Evolutionary conservation across 2,888 invertebrate species (phyloP).

Genomic region (Priocnemis perturbator): DNA sequence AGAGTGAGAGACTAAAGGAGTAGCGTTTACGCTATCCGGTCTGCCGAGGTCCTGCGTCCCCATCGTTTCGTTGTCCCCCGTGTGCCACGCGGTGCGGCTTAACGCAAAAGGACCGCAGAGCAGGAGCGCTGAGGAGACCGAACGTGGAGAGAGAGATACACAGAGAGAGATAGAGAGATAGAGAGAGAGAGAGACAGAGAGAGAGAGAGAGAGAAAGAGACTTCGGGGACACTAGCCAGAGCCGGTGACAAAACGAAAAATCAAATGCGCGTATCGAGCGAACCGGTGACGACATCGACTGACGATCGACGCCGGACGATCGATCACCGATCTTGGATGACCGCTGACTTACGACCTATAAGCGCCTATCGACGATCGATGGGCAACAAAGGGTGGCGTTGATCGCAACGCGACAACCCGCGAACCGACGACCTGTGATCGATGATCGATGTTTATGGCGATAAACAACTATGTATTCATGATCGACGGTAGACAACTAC

Average conservation of each 20-base stretch:
- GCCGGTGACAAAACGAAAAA: conserved; percentile 69
- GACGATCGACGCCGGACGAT: conserved; percentile 34
- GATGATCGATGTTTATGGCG: too few relatives aligned
- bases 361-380: conserved; percentile 12
- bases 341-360: too few relatives aligned
- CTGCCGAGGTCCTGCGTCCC: conserved; percentile 18
- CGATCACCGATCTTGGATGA: too few relatives aligned
- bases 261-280: conserved; percentile 68
- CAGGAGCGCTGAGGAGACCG: conserved; percentile 20
- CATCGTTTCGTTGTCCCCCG: conserved; percentile 59
- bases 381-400: too few relatives aligned
- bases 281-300: conserved; percentile 51
- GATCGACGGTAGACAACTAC: conserved; percentile 32
- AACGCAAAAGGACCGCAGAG: conserved; percentile 66
- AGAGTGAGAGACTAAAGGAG: conserved; percentile 24
- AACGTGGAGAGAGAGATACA: too few relatives aligned
- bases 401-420: conserved; percentile 23
- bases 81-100: conserved; percentile 71
- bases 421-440: conserved; percentile 34
- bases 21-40: conserved; percentile 67
- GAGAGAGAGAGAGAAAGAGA: conserved; percentile 63
- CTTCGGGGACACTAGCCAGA: conserved; percentile 62
- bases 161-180: too few relatives aligned
- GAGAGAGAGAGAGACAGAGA: too few relatives aligned
- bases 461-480: background rate